phyloP scores from a whole-genome alignment of 2,797 vertebrate species.

The Halcyon chelicuti region DNA sequence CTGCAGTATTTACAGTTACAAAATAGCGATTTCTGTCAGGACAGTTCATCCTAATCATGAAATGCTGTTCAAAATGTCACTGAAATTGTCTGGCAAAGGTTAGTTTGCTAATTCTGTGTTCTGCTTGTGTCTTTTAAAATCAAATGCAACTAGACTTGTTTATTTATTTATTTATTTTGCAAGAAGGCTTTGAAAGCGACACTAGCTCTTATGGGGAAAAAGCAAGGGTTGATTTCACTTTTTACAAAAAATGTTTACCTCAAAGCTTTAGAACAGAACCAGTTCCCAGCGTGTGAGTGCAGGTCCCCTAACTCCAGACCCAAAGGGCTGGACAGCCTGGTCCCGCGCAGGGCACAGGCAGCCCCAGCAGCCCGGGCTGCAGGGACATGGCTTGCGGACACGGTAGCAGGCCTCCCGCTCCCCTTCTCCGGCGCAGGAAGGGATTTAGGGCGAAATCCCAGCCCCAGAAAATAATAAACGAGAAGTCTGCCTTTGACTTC shows the following conservation, averaged over 20 bases:
- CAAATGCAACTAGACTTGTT: conserved; percentile 20
- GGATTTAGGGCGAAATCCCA: conserved; percentile 3
- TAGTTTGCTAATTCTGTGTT: not conserved
- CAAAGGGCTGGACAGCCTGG: not conserved
- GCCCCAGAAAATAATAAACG: not conserved
- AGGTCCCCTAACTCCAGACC: not conserved
- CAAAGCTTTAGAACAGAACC: not conserved
- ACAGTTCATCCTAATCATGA: not conserved
- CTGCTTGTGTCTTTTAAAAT: conserved; percentile 4
- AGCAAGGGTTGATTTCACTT: not conserved
- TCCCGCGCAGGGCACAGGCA: not conserved
- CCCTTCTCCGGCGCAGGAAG: not conserved
- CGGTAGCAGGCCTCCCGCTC: not conserved
- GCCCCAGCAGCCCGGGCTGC: not conserved
- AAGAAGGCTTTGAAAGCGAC: not conserved
- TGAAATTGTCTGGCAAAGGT: not conserved
- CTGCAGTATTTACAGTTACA: conserved; percentile 31
- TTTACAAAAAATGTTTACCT: not conserved
- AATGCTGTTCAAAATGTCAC: not conserved
- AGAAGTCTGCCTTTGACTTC: not conserved
- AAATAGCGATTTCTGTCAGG: conserved; percentile 32
- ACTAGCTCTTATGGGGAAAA: not conserved
- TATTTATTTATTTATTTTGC: not conserved
- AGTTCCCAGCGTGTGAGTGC: accelerated
- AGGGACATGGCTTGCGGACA: accelerated